phyloP scores from a whole-genome alignment of 2,888 invertebrate genomes.

The Byasa hedistus region DNA sequence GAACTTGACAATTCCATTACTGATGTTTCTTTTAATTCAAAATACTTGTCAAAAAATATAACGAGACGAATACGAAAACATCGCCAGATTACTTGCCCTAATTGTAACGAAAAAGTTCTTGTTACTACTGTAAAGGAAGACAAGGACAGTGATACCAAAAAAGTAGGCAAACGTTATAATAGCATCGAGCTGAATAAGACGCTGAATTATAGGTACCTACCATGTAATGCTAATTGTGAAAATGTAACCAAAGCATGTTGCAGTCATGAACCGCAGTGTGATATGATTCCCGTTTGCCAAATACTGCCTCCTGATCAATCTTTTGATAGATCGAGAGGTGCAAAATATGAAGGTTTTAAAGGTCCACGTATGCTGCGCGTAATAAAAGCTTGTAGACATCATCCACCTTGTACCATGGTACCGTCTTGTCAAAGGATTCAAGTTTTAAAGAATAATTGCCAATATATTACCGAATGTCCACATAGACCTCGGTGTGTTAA shows the following conservation, averaged over 20 bases:
- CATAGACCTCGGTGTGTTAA: slow-evolving; percentile 70
- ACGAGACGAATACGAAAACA: slow-evolving; percentile 42
- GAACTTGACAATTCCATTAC: slow-evolving; percentile 20
- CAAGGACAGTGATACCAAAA: slow-evolving; percentile 41
- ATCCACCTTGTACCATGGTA: slow-evolving; percentile 70
- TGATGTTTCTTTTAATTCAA: slow-evolving; percentile 27
- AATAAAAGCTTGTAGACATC: slow-evolving; percentile 69
- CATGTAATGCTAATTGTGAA: slow-evolving; percentile 36
- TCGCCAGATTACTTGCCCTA: slow-evolving; percentile 56
- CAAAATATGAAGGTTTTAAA: slow-evolving; percentile 39
- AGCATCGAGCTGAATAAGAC: slow-evolving; percentile 42
- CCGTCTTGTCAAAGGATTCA: slow-evolving; percentile 67
- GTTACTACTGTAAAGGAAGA: slow-evolving; percentile 56
- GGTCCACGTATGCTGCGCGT: slow-evolving; percentile 57
- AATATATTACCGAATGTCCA: slow-evolving; percentile 64
- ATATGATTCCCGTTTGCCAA: slow-evolving; percentile 63
- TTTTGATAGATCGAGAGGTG: slow-evolving; percentile 39
- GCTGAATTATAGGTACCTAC: slow-evolving; percentile 39
- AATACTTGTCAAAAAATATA: slow-evolving; percentile 35
- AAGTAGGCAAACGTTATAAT: slow-evolving; percentile 38
- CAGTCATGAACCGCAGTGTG: slow-evolving; percentile 59
- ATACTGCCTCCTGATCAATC: slow-evolving; percentile 47
- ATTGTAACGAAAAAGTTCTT: slow-evolving; percentile 61
- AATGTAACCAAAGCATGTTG: slow-evolving; percentile 47
- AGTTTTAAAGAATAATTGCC: slow-evolving; percentile 64